Percentiles rank a stretch among this genome's conserved stretches.
These are phyloP conservation scores for Carlito syrichta DNA, from an alignment of 2,113 vertebrate species.

Conservation along the genomic window DNA sequence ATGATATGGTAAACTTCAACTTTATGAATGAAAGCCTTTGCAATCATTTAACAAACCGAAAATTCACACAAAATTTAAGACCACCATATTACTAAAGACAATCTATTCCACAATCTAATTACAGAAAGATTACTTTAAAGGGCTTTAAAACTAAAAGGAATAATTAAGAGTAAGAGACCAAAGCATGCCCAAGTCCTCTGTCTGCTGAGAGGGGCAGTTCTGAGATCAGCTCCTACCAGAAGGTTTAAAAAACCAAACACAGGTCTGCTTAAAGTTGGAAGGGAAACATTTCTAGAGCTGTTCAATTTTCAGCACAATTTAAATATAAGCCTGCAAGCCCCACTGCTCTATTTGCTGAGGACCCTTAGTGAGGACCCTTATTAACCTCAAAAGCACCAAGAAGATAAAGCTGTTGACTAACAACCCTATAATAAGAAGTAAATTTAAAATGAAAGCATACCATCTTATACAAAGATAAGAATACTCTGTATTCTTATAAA, in stretches of 20 bases:
- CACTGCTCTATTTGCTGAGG: not conserved
- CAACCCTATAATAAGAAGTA: not conserved
- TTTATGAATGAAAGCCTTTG: constrained; percentile 66
- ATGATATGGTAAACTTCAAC: constrained; percentile 53
- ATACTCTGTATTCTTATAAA: not conserved
- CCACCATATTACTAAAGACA: constrained; percentile 45
- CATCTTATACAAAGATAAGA: not conserved
- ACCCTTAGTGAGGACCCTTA: not conserved
- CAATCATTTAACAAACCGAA: constrained; percentile 52
- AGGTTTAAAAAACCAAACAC: not conserved
- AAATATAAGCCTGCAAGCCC: not conserved
- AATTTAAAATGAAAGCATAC: not conserved
- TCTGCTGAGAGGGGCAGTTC: not conserved
- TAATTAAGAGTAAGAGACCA: constrained; percentile 57
- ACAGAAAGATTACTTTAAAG: constrained; percentile 57
- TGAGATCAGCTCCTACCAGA: not conserved
- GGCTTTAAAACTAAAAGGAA: constrained; percentile 58
- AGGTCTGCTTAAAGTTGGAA: not conserved
- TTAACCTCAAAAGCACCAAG: not conserved
- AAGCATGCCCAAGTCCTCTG: not conserved
- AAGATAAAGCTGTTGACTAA: not conserved
- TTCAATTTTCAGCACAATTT: not conserved
- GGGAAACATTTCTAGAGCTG: not conserved
- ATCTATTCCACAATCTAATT: constrained; percentile 58
- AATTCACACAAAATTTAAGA: constrained; percentile 61